These are phyloP conservation scores for Atethmia centrago DNA, from an alignment of 2,888 invertebrate genomes.

Conservation along the genomic window DNA sequence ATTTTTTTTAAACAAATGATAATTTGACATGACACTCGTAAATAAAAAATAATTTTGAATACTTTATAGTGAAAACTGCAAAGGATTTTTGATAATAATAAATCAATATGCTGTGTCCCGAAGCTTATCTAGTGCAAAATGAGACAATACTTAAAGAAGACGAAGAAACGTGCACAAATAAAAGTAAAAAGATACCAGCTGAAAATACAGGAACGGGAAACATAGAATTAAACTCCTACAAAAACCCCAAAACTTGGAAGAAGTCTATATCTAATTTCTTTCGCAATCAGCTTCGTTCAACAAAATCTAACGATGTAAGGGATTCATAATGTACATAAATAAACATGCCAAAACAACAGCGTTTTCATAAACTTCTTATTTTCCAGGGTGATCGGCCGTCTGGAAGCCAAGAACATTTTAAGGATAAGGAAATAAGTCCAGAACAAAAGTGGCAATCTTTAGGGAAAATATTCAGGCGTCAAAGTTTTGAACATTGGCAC, in stretches of 20 bases:
- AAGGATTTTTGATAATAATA: slow-evolving; percentile 70
- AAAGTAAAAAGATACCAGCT: slow-evolving; percentile 75
- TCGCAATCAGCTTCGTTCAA: slow-evolving; percentile 84
- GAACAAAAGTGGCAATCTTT: slow-evolving; percentile 89
- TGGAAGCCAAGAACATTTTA: slow-evolving; percentile 81
- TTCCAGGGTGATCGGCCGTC: slow-evolving; percentile 84
- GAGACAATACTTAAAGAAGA: slow-evolving; percentile 76
- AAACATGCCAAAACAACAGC: neutral
- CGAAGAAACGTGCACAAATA: slow-evolving; percentile 73
- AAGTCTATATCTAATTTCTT: slow-evolving; percentile 87
- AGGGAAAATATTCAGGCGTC: slow-evolving; percentile 87
- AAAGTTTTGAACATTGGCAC: slow-evolving; percentile 84
- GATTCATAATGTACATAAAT: neutral
- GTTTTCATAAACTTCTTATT: slow-evolving; percentile 25
- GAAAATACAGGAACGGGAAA: slow-evolving; percentile 74
- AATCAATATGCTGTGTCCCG: slow-evolving; percentile 83
- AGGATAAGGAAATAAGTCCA: slow-evolving; percentile 80
- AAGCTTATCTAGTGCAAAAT: slow-evolving; percentile 79
- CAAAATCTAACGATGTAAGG: slow-evolving; percentile 87
- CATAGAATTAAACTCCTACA: slow-evolving; percentile 81
- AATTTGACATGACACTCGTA: slow-evolving; percentile 56
- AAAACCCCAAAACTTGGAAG: slow-evolving; percentile 86
- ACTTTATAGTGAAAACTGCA: slow-evolving; percentile 67
- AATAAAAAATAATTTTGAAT: slow-evolving; percentile 77
- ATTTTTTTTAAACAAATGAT: slow-evolving; percentile 61